Percentiles rank a stretch among this genome's conserved stretches.
phyloP scores from a whole-genome alignment of 2,797 vertebrate species.

The Enteromius trimaculatus region DNA sequence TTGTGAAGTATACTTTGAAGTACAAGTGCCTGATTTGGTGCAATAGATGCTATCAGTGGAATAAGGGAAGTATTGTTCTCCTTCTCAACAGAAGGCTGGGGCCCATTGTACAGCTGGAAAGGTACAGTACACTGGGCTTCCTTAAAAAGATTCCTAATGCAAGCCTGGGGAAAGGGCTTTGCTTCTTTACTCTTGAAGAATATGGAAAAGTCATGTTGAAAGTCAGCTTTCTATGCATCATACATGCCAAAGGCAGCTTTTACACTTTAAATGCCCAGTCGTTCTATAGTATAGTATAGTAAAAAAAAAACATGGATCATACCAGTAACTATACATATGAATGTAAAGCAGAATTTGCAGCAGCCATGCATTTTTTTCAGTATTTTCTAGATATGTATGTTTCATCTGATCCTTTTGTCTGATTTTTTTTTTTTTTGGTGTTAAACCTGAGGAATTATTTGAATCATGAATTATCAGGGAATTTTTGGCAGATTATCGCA shows the following conservation, averaged over 20 bases:
- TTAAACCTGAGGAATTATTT: not conserved
- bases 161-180: conserved; percentile 41
- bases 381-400: not conserved
- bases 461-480: not conserved
- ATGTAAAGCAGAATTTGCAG: not conserved
- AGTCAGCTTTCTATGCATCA: conserved; percentile 33
- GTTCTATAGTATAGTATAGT: not conserved
- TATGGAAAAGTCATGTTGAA: conserved; percentile 41
- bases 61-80: conserved; percentile 45
- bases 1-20: conserved; percentile 42
- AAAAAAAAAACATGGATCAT: not conserved
- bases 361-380: not conserved
- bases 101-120: conserved; percentile 31
- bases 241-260: conserved; percentile 31
- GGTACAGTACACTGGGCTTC: conserved; percentile 33
- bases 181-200: conserved; percentile 8
- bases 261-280: conserved; percentile 35
- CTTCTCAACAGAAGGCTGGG: conserved; percentile 16
- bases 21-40: conserved; percentile 21
- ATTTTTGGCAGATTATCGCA: not conserved
- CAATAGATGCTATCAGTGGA: conserved; percentile 38
- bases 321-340: not conserved
- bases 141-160: conserved; percentile 9
- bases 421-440: not conserved
- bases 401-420: not conserved